A percentile compares a stretch with the other conserved stretches of the same genome.
Evolutionary conservation across 1,140 invertebrate species (phyloP).

Genomic region (Anastatus disparis): DNA sequence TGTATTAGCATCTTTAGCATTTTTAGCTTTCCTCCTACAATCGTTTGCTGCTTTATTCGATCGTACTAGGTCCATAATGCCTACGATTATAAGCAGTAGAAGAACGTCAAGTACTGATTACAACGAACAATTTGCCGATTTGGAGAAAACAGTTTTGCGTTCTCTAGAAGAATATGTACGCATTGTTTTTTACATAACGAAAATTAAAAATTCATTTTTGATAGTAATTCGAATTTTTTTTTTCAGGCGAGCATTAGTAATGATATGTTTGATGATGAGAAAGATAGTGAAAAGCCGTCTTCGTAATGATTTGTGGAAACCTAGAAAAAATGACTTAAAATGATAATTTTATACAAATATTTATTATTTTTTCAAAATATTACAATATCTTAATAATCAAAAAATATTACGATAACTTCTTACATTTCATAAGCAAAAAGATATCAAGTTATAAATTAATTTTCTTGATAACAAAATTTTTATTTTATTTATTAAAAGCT

Average conservation of each 20-base stretch:
- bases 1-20: constrained; percentile 63
- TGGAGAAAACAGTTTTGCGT: constrained; percentile 50
- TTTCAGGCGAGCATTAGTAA: constrained; percentile 49
- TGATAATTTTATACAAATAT: constrained; percentile 16
- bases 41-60: constrained; percentile 62
- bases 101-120: constrained; percentile 41
- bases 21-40: constrained; percentile 64
- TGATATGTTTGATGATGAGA: constrained; percentile 30
- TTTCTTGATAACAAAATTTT: constrained; percentile 19
- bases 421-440: constrained; percentile 16
- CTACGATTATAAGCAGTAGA: constrained; percentile 56
- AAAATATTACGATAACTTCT: constrained; percentile 26
- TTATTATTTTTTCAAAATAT: constrained; percentile 33
- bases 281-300: constrained; percentile 20
- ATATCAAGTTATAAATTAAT: constrained; percentile 29
- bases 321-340: neutral
- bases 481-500: constrained; percentile 12
- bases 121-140: constrained; percentile 38
- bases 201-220: constrained; percentile 18
- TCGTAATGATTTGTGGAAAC: neutral
- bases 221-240: constrained; percentile 6
- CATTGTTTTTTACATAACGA: constrained; percentile 28
- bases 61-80: constrained; percentile 59
- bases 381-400: constrained; percentile 36
- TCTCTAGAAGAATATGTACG: constrained; percentile 61